Percentiles rank a stretch among this genome's conserved stretches.
phyloP scores from a whole-genome alignment of 1,140 invertebrate genomes.

The Brachystomella parvula region DNA sequence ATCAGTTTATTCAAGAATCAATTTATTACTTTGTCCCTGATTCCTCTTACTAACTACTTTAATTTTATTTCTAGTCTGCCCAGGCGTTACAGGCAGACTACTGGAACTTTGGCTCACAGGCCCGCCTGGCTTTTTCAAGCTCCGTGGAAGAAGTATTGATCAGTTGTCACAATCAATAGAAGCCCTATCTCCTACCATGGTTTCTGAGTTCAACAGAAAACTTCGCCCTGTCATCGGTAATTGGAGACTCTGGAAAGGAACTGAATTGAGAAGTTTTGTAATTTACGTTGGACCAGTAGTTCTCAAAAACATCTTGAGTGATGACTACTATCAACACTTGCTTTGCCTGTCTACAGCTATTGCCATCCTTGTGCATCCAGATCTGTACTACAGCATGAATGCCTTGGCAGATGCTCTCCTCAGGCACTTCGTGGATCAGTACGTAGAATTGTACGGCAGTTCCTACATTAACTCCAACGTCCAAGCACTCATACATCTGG shows the following conservation, averaged over 20 bases:
- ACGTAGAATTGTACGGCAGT: neutral
- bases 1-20: too few relatives aligned
- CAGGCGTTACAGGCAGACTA: constrained; percentile 40
- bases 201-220: constrained; percentile 44
- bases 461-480: neutral
- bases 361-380: neutral
- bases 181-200: constrained; percentile 22
- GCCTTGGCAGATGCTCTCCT: neutral
- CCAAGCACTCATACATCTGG: neutral
- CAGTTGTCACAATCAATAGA: constrained; percentile 8
- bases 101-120: constrained; percentile 38
- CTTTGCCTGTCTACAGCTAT: neutral
- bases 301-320: constrained; percentile 39
- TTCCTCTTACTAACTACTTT: too few relatives aligned
- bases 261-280: constrained; percentile 46
- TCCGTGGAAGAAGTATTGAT: constrained; percentile 6
- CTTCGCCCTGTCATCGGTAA: constrained; percentile 41
- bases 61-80: constrained; percentile 40
- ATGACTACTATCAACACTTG: constrained; percentile 3
- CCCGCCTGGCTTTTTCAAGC: constrained; percentile 23
- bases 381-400: neutral
- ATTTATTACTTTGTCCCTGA: too few relatives aligned
- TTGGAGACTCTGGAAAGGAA: constrained; percentile 46
- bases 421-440: neutral
- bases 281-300: constrained; percentile 45